phyloP scores from a whole-genome alignment of 2,888 invertebrate genomes.

The Blastobasis adustella region DNA sequence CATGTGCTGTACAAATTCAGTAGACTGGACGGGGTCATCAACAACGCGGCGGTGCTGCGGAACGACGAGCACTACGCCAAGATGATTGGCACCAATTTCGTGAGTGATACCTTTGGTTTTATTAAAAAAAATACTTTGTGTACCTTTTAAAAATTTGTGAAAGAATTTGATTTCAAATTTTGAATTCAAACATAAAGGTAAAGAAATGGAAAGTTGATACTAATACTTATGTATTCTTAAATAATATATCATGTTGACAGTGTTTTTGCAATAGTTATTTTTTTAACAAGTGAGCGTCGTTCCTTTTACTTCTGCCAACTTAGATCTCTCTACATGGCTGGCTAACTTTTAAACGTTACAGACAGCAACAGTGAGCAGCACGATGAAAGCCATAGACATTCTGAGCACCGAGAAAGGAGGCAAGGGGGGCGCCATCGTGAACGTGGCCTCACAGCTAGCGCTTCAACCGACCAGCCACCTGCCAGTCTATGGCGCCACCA shows the following conservation, averaged over 20 bases:
- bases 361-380: constrained; percentile 54
- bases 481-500: constrained; percentile 57
- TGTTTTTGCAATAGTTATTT: too few species aligned
- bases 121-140: too few species aligned
- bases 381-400: constrained; percentile 44
- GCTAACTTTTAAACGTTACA: constrained; percentile 22
- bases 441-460: constrained; percentile 54
- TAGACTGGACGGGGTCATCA: constrained; percentile 53
- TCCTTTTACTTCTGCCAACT: too few species aligned
- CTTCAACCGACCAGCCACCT: constrained; percentile 36
- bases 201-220: too few species aligned
- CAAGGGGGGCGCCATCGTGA: constrained; percentile 46
- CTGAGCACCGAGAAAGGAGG: constrained; percentile 51
- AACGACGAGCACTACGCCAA: constrained; percentile 33
- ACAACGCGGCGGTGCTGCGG: constrained; percentile 50
- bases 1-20: constrained; percentile 54
- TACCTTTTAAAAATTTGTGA: too few species aligned
- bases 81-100: constrained; percentile 49
- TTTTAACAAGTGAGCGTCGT: too few species aligned
- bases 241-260: too few species aligned
- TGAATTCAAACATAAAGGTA: background rate
- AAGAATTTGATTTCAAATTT: background rate
- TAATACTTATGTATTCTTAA: too few species aligned
- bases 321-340: too few species aligned
- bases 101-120: background rate